Evolutionary conservation across 1,140 invertebrate genomes (phyloP).

Genomic region (Tetragonula clypearis): DNA sequence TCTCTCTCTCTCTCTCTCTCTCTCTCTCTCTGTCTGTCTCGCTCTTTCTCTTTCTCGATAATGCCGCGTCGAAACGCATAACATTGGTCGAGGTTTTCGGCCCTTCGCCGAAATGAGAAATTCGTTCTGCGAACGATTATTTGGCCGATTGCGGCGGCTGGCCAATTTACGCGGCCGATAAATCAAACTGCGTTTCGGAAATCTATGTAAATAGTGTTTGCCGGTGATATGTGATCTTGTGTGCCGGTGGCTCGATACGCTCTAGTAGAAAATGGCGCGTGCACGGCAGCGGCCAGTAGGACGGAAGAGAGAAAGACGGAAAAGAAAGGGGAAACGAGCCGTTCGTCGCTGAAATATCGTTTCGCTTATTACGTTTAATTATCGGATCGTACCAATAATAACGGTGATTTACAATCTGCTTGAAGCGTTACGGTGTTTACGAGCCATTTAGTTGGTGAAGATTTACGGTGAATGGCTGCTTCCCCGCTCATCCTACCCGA

Average conservation of each 20-base stretch:
- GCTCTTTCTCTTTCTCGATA: background rate
- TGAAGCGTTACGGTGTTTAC: slow-evolving; percentile 53
- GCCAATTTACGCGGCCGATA: slow-evolving; percentile 32
- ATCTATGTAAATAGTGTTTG: slow-evolving; percentile 39
- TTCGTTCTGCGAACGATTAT: slow-evolving; percentile 33
- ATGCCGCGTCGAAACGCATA: slow-evolving; percentile 33
- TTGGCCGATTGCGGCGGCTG: background rate
- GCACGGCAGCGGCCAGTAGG: no score
- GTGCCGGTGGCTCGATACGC: slow-evolving; percentile 2
- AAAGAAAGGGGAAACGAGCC: background rate
- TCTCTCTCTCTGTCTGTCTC: no score
- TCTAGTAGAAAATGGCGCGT: background rate
- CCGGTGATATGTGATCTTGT: slow-evolving; percentile 32
- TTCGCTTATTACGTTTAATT: slow-evolving; percentile 60
- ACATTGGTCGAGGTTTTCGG: background rate
- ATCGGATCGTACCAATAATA: slow-evolving; percentile 58
- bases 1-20: no score
- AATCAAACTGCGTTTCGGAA: slow-evolving; percentile 42
- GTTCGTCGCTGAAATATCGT: slow-evolving; percentile 39
- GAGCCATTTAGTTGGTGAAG: slow-evolving; percentile 46
- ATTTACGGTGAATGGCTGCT: slow-evolving; percentile 55
- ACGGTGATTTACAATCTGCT: slow-evolving; percentile 55
- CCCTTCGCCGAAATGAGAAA: slow-evolving; percentile 20
- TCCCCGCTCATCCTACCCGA: background rate
- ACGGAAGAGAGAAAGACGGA: no score